Percentiles rank a stretch among this genome's conserved stretches.
Evolutionary conservation across 2,113 vertebrate genomes (phyloP).

Genomic region (Oreotrochilus melanogaster): DNA sequence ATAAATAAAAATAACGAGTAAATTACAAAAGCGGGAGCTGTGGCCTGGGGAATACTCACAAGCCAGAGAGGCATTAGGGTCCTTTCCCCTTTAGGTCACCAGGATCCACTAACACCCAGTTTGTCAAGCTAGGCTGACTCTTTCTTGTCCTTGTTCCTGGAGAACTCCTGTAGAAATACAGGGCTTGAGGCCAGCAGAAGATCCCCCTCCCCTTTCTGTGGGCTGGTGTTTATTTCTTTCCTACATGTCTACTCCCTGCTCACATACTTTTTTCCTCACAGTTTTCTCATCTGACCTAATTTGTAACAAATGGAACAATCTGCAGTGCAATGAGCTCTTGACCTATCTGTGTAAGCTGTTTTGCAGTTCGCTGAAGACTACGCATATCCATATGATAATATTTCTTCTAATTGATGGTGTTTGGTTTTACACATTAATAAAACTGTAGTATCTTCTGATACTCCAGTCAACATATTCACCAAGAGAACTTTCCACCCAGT

Average conservation of each 20-base stretch:
- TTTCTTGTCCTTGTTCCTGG: conserved; percentile 41
- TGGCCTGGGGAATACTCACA: conserved; percentile 16
- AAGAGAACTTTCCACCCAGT: neutral
- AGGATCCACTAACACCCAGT: conserved; percentile 44
- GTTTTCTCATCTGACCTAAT: conserved; percentile 43
- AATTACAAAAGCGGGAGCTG: conserved; percentile 56
- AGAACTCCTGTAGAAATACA: neutral
- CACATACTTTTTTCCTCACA: neutral
- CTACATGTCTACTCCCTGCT: neutral
- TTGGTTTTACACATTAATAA: neutral
- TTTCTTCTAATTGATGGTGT: neutral
- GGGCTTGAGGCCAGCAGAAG: conserved; percentile 13
- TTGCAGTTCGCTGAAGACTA: neutral
- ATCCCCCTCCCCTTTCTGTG: neutral
- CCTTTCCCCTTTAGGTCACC: conserved; percentile 30
- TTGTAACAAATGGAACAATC: neutral
- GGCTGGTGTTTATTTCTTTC: conserved; percentile 50
- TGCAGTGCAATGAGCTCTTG: neutral
- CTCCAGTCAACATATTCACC: neutral
- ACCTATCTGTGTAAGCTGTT: neutral
- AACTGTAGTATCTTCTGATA: neutral
- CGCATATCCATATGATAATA: neutral
- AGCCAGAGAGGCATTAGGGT: conserved; percentile 20
- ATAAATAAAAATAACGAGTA: conserved; percentile 63
- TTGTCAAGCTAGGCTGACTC: conserved; percentile 40